Evolutionary conservation across 2,888 invertebrate genomes (phyloP), one percentile per base, ranked within the genome.

Genomic region (Pheosia gnoma): DNA sequence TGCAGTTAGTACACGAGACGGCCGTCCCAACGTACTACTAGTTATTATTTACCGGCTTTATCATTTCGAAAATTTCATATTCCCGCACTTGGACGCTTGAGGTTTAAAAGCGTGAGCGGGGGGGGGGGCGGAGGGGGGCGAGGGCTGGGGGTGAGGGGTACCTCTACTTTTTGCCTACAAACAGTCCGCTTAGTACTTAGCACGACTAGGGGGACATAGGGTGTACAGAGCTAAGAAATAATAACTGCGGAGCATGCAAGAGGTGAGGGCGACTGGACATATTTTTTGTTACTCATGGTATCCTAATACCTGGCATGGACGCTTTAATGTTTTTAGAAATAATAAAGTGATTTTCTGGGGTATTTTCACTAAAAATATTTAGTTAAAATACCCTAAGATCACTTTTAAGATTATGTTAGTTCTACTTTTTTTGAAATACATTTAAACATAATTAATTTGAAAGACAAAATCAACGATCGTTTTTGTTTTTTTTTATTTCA

Each of bases 11-110:
- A 88, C 88, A 78, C 82, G 80, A 87, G 88, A 85, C 88, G 90
- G 87, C 84, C 87, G 84, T 86, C 86, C 88, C 88, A 84, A 11
- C 38, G 38, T 90, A 90, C 89, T 89, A 89, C 87, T 90, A 92
- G 93, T 93, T 93, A 93, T 93, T 93, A 93, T 93, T 93, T 93
- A 93, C 93, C 90, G 88, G 92, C 92, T 93, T 93, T 93, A 93
- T 93, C 93, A 93, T 93, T 93, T 93, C 93, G 93, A 93, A 93
- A 93, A 93, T 93, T 93, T 92, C 93, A 93, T 93, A 93, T 93
- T 92, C 93, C 91, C 87, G 89, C 90, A 90, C 92, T 92, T 91
- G 92, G 93, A 92, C 93, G 93, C 88, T 91, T 91, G 92, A 92
- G 93, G 92, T 92, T 93, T 93, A 90, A 91, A 92, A 91, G 91